Evolutionary conservation across 2,888 invertebrate genomes (phyloP).

Genomic region (Panorpa germanica): DNA sequence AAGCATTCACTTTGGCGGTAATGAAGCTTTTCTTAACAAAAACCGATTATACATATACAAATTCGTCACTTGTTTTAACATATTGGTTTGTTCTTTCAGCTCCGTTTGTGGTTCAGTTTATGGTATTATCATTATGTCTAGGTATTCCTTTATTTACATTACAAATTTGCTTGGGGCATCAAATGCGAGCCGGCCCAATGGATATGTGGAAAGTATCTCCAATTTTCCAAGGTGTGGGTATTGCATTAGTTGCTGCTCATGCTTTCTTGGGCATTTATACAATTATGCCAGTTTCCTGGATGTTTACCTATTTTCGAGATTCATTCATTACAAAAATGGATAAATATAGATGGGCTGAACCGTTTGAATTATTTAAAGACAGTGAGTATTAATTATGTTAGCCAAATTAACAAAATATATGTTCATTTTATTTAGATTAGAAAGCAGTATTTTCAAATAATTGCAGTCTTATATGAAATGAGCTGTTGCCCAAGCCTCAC

Average conservation of each 20-base stretch:
- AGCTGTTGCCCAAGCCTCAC: no score
- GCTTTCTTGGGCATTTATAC: slow-evolving; percentile 72
- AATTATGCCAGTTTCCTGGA: slow-evolving; percentile 77
- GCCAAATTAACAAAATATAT: no score
- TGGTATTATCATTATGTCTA: slow-evolving; percentile 59
- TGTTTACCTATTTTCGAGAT: slow-evolving; percentile 73
- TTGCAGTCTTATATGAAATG: no score
- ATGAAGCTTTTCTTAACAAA: slow-evolving; percentile 15
- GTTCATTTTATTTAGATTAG: no score
- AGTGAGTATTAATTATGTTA: slow-evolving; percentile 26
- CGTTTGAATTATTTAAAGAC: slow-evolving; percentile 46
- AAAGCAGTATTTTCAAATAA: no score
- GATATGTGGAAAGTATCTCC: slow-evolving; percentile 92
- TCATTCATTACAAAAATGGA: slow-evolving; percentile 68
- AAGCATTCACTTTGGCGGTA: slow-evolving; percentile 72
- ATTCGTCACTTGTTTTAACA: neutral
- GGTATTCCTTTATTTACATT: slow-evolving; percentile 73
- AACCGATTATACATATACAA: neutral
- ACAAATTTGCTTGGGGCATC: slow-evolving; percentile 70
- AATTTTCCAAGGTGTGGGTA: slow-evolving; percentile 76
- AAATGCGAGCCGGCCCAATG: slow-evolving; percentile 65
- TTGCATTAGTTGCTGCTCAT: slow-evolving; percentile 60
- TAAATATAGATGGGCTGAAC: slow-evolving; percentile 64
- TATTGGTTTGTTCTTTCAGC: no score
- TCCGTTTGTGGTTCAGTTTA: slow-evolving; percentile 75